These are phyloP conservation scores for Melinopterus prodromus DNA, from an alignment of 2,888 invertebrate genomes.

Conservation along the genomic window DNA sequence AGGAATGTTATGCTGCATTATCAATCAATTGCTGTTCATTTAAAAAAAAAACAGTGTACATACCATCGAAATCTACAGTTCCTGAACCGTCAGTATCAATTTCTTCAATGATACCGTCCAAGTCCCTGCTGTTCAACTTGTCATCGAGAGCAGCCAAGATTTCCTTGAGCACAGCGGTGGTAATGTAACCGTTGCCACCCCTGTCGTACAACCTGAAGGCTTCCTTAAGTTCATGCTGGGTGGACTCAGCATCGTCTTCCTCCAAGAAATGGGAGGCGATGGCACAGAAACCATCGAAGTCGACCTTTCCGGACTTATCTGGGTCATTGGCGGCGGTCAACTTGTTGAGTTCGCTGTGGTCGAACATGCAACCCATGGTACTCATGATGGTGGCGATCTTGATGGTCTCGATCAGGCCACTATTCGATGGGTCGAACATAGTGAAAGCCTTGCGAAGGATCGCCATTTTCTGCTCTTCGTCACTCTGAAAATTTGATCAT, in stretches of 20 bases:
- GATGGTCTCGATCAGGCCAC: constrained; percentile 88
- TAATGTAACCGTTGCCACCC: constrained; percentile 94
- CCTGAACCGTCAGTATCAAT: constrained; percentile 98
- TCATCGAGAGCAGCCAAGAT: constrained; percentile 93
- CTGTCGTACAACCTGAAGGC: constrained; percentile 98
- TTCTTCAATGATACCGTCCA: constrained; percentile 97
- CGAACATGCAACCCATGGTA: constrained; percentile 95
- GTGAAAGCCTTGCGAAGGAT: constrained; percentile 96
- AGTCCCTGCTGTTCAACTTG: constrained; percentile 89
- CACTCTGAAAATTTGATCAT: constrained; percentile 53
- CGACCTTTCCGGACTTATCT: constrained; percentile 89
- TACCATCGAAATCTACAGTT: constrained; percentile 99
- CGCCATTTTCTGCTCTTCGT: constrained; percentile 83
- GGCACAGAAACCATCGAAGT: constrained; percentile 93
- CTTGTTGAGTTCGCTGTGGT: constrained; percentile 87
- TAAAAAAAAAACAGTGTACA: constrained; percentile 33
- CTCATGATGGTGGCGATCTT: constrained; percentile 93
- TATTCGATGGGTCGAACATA: constrained; percentile 95
- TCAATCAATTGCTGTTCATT: no score
- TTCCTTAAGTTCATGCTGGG: constrained; percentile 96
- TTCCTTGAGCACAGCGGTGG: constrained; percentile 89
- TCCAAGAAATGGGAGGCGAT: constrained; percentile 95
- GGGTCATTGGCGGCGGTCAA: constrained; percentile 92
- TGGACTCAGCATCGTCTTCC: constrained; percentile 95
- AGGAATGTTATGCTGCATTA: background rate